Evolutionary conservation across 2,113 vertebrate genomes (phyloP).

Genomic region (Salvelinus sp.): DNA sequence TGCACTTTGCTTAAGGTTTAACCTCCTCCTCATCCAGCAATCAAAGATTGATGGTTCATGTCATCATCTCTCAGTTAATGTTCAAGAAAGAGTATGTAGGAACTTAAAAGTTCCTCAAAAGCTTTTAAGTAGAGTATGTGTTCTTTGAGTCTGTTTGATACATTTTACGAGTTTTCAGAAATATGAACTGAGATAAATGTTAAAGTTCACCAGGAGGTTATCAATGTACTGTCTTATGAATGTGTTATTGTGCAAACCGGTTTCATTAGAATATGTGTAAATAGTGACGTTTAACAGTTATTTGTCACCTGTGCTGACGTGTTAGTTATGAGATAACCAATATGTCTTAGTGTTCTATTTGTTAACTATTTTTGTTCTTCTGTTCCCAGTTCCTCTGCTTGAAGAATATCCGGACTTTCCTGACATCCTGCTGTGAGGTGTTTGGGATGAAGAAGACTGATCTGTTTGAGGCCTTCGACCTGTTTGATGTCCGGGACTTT

Average conservation of each 20-base stretch:
- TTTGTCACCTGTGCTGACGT: too few relatives aligned
- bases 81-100: not conserved
- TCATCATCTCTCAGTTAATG: not conserved
- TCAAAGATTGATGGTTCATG: not conserved
- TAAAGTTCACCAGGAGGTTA: too few relatives aligned
- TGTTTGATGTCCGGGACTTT: slow-evolving; percentile 95
- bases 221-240: too few relatives aligned
- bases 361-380: not conserved
- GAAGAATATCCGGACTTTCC: slow-evolving; percentile 95
- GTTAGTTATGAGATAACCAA: too few relatives aligned
- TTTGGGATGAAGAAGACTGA: slow-evolving; percentile 94
- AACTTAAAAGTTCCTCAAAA: not conserved
- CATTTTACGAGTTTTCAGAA: too few relatives aligned
- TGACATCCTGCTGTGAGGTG: slow-evolving; percentile 83
- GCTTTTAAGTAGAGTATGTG: not conserved
- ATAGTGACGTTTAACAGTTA: too few relatives aligned
- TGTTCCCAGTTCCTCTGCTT: slow-evolving; percentile 87
- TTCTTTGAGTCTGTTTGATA: not conserved
- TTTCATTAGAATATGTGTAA: too few relatives aligned
- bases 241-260: too few relatives aligned
- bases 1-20: not conserved
- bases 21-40: not conserved
- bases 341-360: not conserved
- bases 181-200: too few relatives aligned
- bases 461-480: slow-evolving; percentile 93